These are phyloP conservation scores for Furcula furcula DNA, from an alignment of 2,888 invertebrate genomes.

Conservation along the genomic window DNA sequence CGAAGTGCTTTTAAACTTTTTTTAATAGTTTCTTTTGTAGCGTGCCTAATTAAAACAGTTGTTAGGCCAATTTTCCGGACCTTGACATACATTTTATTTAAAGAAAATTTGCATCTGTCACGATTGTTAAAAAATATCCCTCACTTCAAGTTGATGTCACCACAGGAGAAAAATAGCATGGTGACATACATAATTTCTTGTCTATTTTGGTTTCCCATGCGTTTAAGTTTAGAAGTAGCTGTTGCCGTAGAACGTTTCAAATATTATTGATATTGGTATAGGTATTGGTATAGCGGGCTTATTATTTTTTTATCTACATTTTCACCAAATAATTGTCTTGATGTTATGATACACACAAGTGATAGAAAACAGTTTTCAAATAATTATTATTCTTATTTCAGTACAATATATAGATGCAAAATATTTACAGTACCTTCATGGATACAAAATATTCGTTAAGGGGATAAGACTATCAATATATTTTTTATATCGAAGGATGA, in stretches of 20 bases:
- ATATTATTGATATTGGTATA: no score
- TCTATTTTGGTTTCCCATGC: constrained; percentile 46
- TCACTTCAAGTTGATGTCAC: constrained; percentile 55
- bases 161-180: constrained; percentile 44
- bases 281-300: no score
- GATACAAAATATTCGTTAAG: no score
- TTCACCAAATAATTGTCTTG: no score
- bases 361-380: no score
- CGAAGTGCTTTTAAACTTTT: constrained; percentile 9
- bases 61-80: constrained; percentile 31
- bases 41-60: constrained; percentile 22
- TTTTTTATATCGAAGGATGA: no score
- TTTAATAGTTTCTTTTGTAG: constrained; percentile 5
- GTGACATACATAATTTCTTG: constrained; percentile 33
- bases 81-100: constrained; percentile 56
- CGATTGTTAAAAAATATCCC: constrained; percentile 44
- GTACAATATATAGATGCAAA: no score
- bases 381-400: no score
- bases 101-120: constrained; percentile 45
- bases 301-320: no score
- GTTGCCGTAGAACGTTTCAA: constrained; percentile 16
- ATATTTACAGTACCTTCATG: no score
- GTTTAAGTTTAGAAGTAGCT: constrained; percentile 26
- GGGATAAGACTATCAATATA: no score
- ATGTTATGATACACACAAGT: no score